Conservation (phyloP, 2,113 vertebrate genomes). For the Bubalus kerabau region DNA sequence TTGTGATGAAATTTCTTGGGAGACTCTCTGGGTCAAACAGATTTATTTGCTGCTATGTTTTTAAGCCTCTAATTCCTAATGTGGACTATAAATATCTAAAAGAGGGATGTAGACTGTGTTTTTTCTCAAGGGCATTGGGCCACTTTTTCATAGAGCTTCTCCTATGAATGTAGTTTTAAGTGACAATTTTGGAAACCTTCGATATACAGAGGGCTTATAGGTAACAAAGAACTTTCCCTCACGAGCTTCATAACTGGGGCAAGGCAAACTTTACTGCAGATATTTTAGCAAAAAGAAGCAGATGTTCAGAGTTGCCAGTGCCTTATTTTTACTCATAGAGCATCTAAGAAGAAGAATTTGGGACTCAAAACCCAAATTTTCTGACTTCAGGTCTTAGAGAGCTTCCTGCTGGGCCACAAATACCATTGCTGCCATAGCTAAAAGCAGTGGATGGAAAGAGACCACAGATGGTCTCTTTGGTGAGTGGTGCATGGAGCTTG, state of each 20-base stretch:
- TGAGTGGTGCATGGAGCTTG: no score
- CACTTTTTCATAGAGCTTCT: neutral
- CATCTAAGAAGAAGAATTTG: neutral
- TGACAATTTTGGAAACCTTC: neutral
- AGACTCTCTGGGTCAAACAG: neutral
- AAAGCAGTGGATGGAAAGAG: neutral
- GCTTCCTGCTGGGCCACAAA: neutral
- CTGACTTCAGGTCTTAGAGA: neutral
- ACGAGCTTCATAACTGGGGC: neutral
- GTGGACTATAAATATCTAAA: neutral
- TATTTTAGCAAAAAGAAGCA: neutral
- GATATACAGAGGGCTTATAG: neutral
- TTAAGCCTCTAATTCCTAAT: neutral
- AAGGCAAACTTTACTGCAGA: neutral
- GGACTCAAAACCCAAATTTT: neutral
- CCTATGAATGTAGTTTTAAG: neutral
- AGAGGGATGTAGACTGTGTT: fast-evolving
- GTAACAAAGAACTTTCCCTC: neutral
- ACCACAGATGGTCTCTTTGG: no score
- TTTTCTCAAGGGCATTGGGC: neutral
- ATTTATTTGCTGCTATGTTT: neutral
- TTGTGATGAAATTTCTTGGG: neutral
- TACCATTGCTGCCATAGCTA: fast-evolving
- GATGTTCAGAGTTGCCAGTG: neutral
- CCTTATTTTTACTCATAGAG: neutral